A percentile compares a stretch with the other conserved stretches of the same genome.
These are phyloP conservation scores for Sinocyclocheilus grahami DNA, from an alignment of 2,113 vertebrate species.

Conservation along the genomic window DNA sequence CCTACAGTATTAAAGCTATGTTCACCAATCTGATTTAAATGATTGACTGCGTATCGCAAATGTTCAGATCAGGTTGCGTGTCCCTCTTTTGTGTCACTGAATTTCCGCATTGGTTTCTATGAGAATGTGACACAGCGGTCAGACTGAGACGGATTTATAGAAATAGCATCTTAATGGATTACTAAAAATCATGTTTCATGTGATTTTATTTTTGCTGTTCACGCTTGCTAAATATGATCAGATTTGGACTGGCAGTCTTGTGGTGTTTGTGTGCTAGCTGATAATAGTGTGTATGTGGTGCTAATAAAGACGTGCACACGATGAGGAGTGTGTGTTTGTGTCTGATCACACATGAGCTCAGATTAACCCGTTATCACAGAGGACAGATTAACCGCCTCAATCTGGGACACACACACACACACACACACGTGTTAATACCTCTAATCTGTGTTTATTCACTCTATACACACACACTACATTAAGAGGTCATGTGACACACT, in stretches of 20 bases:
- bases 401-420: background rate
- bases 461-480: conserved; percentile 17
- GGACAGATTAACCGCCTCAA: conserved; percentile 11
- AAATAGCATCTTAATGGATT: too few relatives aligned
- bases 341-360: conserved; percentile 21
- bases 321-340: background rate
- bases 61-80: too few relatives aligned
- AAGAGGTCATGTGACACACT: background rate
- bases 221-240: too few relatives aligned
- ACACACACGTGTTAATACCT: background rate
- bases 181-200: too few relatives aligned
- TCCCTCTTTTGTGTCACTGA: too few relatives aligned
- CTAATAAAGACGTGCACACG: background rate
- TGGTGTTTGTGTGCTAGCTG: background rate
- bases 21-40: too few relatives aligned
- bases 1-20: too few relatives aligned
- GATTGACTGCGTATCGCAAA: too few relatives aligned
- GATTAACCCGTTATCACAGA: conserved; percentile 17
- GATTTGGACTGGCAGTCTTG: background rate
- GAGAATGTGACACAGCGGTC: too few relatives aligned
- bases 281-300: background rate
- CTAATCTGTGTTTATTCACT: conserved; percentile 17
- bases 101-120: too few relatives aligned
- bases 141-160: too few relatives aligned
- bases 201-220: too few relatives aligned